phyloP scores from a whole-genome alignment of 2,888 invertebrate genomes.

The Acleris sparsana region DNA sequence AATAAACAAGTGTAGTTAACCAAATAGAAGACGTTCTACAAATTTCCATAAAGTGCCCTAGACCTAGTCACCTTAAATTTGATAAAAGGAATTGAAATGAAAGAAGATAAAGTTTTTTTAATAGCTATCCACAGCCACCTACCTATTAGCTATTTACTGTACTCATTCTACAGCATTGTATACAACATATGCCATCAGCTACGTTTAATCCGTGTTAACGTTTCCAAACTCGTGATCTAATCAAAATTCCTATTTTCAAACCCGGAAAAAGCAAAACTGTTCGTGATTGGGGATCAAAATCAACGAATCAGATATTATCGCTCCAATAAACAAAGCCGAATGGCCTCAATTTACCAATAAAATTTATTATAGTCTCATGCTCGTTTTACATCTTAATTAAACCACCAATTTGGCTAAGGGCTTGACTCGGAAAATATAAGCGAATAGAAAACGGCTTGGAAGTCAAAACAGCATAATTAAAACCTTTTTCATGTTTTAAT shows the following conservation, averaged over 20 bases:
- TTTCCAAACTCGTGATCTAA: conserved; percentile 43
- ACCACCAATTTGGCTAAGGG: conserved; percentile 16
- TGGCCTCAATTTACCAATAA: conserved; percentile 23
- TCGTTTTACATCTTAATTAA: conserved; percentile 17
- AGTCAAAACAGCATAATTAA: no score
- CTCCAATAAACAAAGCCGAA: conserved; percentile 27
- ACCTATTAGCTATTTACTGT: no score
- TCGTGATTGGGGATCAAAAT: conserved; percentile 40
- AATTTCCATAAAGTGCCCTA: no score
- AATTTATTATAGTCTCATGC: conserved; percentile 14
- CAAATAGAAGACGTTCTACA: no score
- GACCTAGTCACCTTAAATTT: no score
- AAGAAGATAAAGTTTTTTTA: no score
- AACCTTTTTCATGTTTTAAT: no score
- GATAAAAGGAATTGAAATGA: no score
- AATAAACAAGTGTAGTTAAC: no score
- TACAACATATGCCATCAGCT: no score
- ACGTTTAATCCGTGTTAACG: background rate
- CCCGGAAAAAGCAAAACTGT: conserved; percentile 45
- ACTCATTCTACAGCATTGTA: no score
- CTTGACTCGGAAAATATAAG: conserved; percentile 4
- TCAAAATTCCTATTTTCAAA: conserved; percentile 47
- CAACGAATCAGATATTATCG: conserved; percentile 42
- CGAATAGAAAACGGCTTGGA: conserved; percentile 5
- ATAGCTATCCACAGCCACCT: no score